Evolutionary conservation across 1,140 invertebrate genomes (phyloP).

Genomic region (Drosophila santomea): DNA sequence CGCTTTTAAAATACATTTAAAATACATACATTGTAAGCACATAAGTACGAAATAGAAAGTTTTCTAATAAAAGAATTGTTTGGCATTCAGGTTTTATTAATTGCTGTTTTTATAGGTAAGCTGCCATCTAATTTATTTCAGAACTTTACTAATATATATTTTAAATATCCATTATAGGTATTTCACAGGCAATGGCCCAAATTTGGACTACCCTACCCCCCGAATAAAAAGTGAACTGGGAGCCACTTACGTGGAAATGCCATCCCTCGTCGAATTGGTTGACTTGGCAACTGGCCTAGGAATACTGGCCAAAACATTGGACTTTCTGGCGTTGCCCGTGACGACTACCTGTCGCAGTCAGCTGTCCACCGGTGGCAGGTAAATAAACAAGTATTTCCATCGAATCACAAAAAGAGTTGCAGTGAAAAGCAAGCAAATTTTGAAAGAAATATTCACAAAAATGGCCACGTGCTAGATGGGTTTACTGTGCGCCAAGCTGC

Average conservation of each 20-base stretch:
- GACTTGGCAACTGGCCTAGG: slow-evolving; percentile 21
- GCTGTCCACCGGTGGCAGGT: slow-evolving; percentile 44
- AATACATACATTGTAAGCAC: too few relatives aligned
- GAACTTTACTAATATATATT: too few relatives aligned
- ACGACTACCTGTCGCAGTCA: slow-evolving; percentile 45
- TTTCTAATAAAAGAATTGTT: too few relatives aligned
- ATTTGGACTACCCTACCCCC: background rate
- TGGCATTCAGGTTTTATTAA: too few relatives aligned
- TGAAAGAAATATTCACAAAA: background rate
- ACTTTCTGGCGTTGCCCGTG: slow-evolving; percentile 16
- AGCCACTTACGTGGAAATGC: slow-evolving; percentile 10
- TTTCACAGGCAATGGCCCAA: background rate
- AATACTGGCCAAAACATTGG: slow-evolving; percentile 36
- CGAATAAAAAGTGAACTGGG: background rate
- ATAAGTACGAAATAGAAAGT: too few relatives aligned
- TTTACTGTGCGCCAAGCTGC: slow-evolving; percentile 54
- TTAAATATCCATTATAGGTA: too few relatives aligned
- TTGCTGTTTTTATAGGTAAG: too few relatives aligned
- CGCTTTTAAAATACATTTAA: too few relatives aligned
- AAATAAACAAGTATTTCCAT: slow-evolving; percentile 52
- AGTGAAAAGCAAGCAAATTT: background rate
- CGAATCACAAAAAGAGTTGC: background rate
- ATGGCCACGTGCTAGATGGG: slow-evolving; percentile 53
- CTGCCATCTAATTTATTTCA: too few relatives aligned
- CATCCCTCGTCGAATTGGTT: slow-evolving; percentile 20